These are phyloP conservation scores for Apostichopus leukothele DNA, from an alignment of 53 echinoderm and acorn worm genomes.

Conservation along the genomic window DNA sequence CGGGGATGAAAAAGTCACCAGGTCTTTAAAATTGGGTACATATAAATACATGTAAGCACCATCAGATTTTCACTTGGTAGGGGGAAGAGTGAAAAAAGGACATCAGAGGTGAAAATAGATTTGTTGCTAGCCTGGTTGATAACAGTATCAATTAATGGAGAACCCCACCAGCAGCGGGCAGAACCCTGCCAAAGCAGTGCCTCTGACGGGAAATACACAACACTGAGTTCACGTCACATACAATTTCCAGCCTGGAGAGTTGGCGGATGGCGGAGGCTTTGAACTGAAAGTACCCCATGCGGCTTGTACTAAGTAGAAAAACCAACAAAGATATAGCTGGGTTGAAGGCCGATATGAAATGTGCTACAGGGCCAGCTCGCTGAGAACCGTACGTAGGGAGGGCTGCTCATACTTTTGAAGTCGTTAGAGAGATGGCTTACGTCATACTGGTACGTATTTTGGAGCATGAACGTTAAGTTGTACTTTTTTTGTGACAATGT, in stretches of 20 bases:
- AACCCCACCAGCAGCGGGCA: background rate
- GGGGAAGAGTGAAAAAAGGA: background rate
- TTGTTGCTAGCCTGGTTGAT: constrained; percentile 25
- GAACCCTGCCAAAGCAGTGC: constrained; percentile 13
- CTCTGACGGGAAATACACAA: constrained; percentile 13
- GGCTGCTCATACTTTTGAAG: no score
- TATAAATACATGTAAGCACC: no score
- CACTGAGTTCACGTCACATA: constrained; percentile 27
- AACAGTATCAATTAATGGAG: constrained; percentile 40
- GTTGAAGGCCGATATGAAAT: background rate
- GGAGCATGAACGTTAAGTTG: no score
- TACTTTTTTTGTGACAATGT: no score
- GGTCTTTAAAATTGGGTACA: no score
- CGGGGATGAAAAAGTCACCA: no score
- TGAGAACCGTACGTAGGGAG: background rate
- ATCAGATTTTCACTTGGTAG: no score
- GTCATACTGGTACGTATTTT: no score
- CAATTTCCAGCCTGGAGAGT: constrained; percentile 37
- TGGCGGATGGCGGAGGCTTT: constrained; percentile 6
- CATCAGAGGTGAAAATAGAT: no score
- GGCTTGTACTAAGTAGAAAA: constrained; percentile 37
- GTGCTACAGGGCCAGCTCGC: background rate
- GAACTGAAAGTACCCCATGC: constrained; percentile 42
- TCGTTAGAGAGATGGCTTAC: no score
- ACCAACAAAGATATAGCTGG: constrained; percentile 16